phyloP scores from a whole-genome alignment of 2,113 vertebrate species.

The Prunella himalayana region DNA sequence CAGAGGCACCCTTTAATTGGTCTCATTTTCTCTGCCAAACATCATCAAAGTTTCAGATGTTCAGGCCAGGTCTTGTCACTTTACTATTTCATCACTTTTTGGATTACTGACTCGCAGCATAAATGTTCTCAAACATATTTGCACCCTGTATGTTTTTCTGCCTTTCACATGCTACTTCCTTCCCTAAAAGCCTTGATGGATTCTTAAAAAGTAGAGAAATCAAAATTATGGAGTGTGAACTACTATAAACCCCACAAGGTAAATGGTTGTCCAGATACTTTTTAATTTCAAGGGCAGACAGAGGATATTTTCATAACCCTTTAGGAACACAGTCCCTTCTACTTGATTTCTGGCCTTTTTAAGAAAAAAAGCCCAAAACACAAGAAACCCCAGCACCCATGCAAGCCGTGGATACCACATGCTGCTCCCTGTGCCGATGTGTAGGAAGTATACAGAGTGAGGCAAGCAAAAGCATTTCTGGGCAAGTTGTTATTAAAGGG shows the following conservation, averaged over 20 bases:
- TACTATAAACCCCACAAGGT: neutral
- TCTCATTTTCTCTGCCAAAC: conserved; percentile 58
- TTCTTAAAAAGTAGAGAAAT: neutral
- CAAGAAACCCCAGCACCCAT: neutral
- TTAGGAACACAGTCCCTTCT: neutral
- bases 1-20: conserved; percentile 43
- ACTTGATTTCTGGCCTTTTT: neutral
- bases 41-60: conserved; percentile 63
- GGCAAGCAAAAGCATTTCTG: conserved; percentile 8
- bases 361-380: neutral
- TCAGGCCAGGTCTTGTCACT: conserved; percentile 68
- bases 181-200: neutral
- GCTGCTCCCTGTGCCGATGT: neutral
- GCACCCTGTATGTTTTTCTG: neutral
- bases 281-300: neutral
- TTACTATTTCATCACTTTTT: conserved; percentile 53
- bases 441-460: neutral
- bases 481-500: conserved; percentile 27
- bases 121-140: neutral
- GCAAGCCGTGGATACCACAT: neutral
- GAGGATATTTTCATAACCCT: neutral
- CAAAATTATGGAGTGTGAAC: neutral
- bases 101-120: neutral
- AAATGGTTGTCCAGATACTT: neutral
- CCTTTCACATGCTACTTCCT: neutral